Evolutionary conservation across 2,113 vertebrate genomes (phyloP), one percentile per base, ranked within the genome.

Genomic region (Zingel zingel): DNA sequence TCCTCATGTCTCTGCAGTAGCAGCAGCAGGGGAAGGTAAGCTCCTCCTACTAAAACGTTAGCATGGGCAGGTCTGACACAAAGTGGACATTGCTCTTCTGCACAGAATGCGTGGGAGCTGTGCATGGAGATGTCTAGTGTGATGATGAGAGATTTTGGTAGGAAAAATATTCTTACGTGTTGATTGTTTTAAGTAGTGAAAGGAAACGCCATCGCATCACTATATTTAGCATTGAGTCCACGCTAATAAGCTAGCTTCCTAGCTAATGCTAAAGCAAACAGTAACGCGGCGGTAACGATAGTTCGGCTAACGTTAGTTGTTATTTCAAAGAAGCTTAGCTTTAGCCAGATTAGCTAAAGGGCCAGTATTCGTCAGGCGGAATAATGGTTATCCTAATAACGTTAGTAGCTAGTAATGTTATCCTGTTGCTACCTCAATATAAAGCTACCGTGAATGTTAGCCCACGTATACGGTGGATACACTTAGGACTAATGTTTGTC

Each of bases 71-170:
- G 79, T 89, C 89, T 64, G 9, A 57, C 21, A 25, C 68, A 19
- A 3, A 30, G 33, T 87, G 87, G 66, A 87, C 86, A 7, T 86
- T 81, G 83, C 77, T 79, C 83, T 39, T 62, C 27, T 69, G 68
- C 79, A 64, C 79, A 91, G 73, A 85, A 95, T 93, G 92, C 56
- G 56, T 76, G 51, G 72, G 58, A 81, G 78, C 82, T 54, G 68
- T 54, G 45, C 76, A 53, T 25, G 72, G 91, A 94, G 69, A 94
- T 94, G 92, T 93, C 92, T 84, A 10, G 21, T 21, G 86, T 56
- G 78, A 91, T 90, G 82, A 87, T 90, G 82, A 87, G 36, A 84
- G 89, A 90, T 69, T 79, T 88, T 65, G 94, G 94, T 95, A 94
- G 84, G 92, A 65, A 79, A 77, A 59, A 0, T 16, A 74, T 65